Base-by-base conservation (phyloP, 2,888 invertebrate species). In the Drosophila histrio region DNA sequence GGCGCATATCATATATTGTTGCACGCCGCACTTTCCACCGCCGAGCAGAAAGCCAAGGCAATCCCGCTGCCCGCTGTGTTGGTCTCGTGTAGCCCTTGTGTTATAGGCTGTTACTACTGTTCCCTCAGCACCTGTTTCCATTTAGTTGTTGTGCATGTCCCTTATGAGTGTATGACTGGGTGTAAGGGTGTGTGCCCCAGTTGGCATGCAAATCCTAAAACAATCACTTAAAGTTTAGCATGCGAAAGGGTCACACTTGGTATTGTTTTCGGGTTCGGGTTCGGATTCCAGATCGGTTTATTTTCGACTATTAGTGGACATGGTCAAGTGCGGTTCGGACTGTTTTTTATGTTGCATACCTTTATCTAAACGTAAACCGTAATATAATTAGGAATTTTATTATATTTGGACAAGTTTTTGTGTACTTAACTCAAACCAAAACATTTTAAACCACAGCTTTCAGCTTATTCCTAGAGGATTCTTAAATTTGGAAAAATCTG, bases 121-220 rank as follows among this genome's bases (percentile, higher is more conserved):
- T 50, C 21, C 9, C 30, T 9, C 66, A 38, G 32, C 54, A 54
- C 50, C 61, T 61, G 54, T 24, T 38, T 39, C 34, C 44, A 28
- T 44, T 56, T 26, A 43, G 46, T 47, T 62, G 19, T n/a, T 11
- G 11, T 24, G 24, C 17, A 8, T 44, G 44, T 28, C 9, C 22
- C 22, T 1, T 11, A 17, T n/a, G 24, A 24, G 8, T 32, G 9
- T 38, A 26, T 15, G 24, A n/a, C n/a, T 36, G 19, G 49, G 24
- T 54, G 28, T 46, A 9, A 8, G 24, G 49, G 43, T 49, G 36
- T 30, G 13, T 43, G 65, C 61, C 62, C 66, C 65, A 77, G 77
- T 64, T 70, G 77, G 70, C 74, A 77, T 71, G 78, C 77, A 77
- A 77, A 77, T 77, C 74, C 72, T 71, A 58, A 67, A 77, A 77